Conservation (phyloP, 1,140 invertebrate genomes). For the Drosophila simulans region DNA sequence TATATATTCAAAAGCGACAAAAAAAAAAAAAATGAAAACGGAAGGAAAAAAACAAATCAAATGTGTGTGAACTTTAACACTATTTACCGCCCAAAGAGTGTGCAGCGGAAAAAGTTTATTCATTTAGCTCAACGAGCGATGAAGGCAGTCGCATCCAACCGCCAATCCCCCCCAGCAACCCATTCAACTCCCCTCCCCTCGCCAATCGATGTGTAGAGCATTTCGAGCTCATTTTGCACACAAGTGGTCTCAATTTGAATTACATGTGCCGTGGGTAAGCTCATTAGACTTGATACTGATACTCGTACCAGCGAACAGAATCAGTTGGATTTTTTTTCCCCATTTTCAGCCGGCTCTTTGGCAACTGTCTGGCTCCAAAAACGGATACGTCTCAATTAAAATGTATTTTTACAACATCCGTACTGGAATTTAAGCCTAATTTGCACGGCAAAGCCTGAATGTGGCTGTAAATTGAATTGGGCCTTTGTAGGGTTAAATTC, state of each 20-base stretch:
- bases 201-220: slow-evolving; percentile 27
- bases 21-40: slow-evolving; percentile 4
- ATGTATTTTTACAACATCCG: neutral
- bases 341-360: neutral
- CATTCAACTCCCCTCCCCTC: neutral
- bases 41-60: slow-evolving; percentile 69
- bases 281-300: slow-evolving; percentile 41
- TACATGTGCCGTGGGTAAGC: slow-evolving; percentile 47
- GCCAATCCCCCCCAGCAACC: neutral
- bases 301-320: neutral
- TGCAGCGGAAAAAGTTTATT: slow-evolving; percentile 80
- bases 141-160: slow-evolving; percentile 50
- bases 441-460: neutral
- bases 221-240: slow-evolving; percentile 64
- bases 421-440: neutral
- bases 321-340: neutral
- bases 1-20: slow-evolving; percentile 15
- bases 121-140: slow-evolving; percentile 77
- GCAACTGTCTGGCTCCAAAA: neutral
- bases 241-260: slow-evolving; percentile 71
- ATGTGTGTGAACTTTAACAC: slow-evolving; percentile 82
- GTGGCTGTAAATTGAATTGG: neutral
- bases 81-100: slow-evolving; percentile 78
- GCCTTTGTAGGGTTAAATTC: too few species aligned
- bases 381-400: slow-evolving; percentile 6